A percentile compares a stretch with the other conserved stretches of the same genome.
Evolutionary conservation across 1,140 invertebrate species (phyloP).

Genomic region (Anagrus nilaparvatae): DNA sequence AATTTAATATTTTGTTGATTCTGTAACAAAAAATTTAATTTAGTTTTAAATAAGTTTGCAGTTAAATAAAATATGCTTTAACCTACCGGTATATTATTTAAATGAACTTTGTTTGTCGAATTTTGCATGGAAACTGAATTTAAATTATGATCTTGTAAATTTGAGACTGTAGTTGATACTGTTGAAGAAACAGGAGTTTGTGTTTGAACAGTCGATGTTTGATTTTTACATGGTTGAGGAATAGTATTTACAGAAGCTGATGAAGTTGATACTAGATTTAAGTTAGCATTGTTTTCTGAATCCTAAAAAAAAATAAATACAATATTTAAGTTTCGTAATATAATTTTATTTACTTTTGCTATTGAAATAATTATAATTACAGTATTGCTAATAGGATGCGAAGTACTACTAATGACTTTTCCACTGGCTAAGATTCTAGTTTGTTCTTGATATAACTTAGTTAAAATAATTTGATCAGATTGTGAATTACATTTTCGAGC

Average conservation of each 20-base stretch:
- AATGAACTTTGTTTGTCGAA: constrained; percentile 23
- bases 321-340: not conserved
- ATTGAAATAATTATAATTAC: constrained; percentile 7
- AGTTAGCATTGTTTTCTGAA: constrained; percentile 24
- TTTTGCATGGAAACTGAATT: constrained; percentile 20
- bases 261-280: constrained; percentile 28
- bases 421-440: constrained; percentile 45
- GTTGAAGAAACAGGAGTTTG: constrained; percentile 28
- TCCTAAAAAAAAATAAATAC: constrained; percentile 20
- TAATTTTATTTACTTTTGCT: constrained; percentile 10
- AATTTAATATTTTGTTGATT: too few species aligned
- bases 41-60: too few species aligned
- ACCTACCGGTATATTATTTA: constrained; percentile 30
- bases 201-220: constrained; percentile 36
- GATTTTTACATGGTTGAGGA: constrained; percentile 32
- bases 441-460: constrained; percentile 44
- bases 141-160: constrained; percentile 28
- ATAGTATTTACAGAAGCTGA: constrained; percentile 25
- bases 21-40: too few species aligned
- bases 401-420: constrained; percentile 39
- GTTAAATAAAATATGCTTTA: constrained; percentile 17
- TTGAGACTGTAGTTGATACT: constrained; percentile 21
- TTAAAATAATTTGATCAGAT: constrained; percentile 37
- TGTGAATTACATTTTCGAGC: constrained; percentile 35
- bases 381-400: constrained; percentile 24